Conservation (phyloP, 2,888 invertebrate genomes). For the Fragum sueziense region DNA sequence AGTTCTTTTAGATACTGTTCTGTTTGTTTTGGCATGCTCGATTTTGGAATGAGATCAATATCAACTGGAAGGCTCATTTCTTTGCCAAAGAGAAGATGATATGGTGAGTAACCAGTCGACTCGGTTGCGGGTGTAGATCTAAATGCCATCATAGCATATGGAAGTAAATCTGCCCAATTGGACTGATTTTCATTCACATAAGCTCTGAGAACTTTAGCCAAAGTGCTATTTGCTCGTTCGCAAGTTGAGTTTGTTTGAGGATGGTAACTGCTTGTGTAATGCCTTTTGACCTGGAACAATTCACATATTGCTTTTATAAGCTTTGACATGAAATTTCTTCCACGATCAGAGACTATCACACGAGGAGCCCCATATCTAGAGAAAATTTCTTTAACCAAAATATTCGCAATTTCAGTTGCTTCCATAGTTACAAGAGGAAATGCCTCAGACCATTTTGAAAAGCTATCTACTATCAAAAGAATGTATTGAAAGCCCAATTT, state of each 20-base stretch:
- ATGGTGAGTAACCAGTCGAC: constrained; percentile 44
- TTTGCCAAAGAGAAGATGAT: constrained; percentile 48
- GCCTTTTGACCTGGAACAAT: constrained; percentile 49
- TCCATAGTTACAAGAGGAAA: constrained; percentile 53
- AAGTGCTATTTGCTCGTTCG: constrained; percentile 40
- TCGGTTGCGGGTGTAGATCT: constrained; percentile 51
- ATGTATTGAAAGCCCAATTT: constrained; percentile 38
- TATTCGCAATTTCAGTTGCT: constrained; percentile 50
- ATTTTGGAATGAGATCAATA: constrained; percentile 33
- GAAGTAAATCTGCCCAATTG: constrained; percentile 36
- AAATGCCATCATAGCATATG: constrained; percentile 58
- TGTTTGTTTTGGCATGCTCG: constrained; percentile 11
- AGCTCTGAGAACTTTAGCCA: constrained; percentile 41
- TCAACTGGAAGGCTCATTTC: constrained; percentile 38
- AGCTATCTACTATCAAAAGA: constrained; percentile 47
- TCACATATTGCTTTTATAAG: constrained; percentile 49
- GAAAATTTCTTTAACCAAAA: constrained; percentile 49
- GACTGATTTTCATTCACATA: constrained; percentile 42
- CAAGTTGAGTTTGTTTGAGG: constrained; percentile 48
- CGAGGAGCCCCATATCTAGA: constrained; percentile 50
- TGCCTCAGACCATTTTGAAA: constrained; percentile 56
- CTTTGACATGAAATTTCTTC: constrained; percentile 58
- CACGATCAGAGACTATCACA: constrained; percentile 38
- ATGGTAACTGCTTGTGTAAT: constrained; percentile 49
- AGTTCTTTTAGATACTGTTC: constrained; percentile 25